Base-by-base conservation (phyloP, 2,888 invertebrate species). In the Amphipyra berbera region DNA sequence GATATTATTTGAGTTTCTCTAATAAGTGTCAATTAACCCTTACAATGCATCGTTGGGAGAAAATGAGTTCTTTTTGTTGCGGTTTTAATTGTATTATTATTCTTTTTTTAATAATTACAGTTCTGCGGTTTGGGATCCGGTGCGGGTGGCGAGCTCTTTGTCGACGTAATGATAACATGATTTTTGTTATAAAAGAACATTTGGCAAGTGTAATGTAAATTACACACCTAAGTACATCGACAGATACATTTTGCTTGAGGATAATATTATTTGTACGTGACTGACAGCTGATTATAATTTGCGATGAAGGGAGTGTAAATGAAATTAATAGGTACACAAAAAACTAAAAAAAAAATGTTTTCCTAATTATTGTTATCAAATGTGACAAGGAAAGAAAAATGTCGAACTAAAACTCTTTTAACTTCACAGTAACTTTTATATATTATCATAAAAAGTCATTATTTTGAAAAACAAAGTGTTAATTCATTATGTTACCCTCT, bases 81-180 rank as follows among this genome's bases (percentile, higher is more conserved):
- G 89, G 90, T 88, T 88, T 83, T 88, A 89, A 88, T 91, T 88
- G 86, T 89, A 79, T 82, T 84, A 58, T 80, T 42, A 59, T 66
- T 65, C 40, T 49, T 65, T 74, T 70, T 69, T 59, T 55, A 46
- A 66, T 78, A 71, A 76, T 69, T 73, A 62, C 44, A 35, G 48
- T 42, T 41, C 49, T 74, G 78, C 44, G 78, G 78, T 72, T 78
- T 61, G 33, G 48, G 40, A 45, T 45, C 54, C 33, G 35, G 42
- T 13, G 54, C 55, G 47, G 44, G 58, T 65, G 53, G 46, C 54
- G 61, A 49, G 47, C 46, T 76, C 78, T 84, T 89, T 88, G 85
- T 88, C 56, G 56, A 58, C 53, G 65, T 73, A 78, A 82, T 82
- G 79, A 85, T 85, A 76, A 84, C 75, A 82, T 76, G 78, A 85